Conservation (phyloP, 2,113 vertebrate genomes). For the Lepisosteus oculatus region DNA sequence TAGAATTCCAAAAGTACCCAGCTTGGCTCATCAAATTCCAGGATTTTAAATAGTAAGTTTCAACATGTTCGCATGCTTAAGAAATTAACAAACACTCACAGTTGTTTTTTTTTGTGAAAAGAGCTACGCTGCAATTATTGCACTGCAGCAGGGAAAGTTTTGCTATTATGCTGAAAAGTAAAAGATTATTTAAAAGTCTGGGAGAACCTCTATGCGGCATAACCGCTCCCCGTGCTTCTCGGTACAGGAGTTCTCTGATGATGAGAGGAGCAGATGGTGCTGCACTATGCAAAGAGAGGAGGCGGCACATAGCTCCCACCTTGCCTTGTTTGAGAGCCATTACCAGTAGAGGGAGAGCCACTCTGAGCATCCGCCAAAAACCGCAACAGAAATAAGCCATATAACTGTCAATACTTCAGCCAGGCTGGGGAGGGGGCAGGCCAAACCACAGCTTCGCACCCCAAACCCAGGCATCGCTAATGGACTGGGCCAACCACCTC, state of each 20-base stretch:
- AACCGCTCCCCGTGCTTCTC: not conserved
- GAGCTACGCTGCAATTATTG: too few species aligned
- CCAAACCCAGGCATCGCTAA: conserved; percentile 50
- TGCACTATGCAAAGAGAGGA: conserved; percentile 21
- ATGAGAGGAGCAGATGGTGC: conserved; percentile 24
- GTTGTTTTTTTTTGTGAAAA: too few species aligned
- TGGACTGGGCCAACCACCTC: conserved; percentile 25
- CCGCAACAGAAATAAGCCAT: conserved; percentile 73
- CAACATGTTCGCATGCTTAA: too few species aligned
- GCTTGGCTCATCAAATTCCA: too few species aligned
- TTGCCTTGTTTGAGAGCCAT: conserved; percentile 59
- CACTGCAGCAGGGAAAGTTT: not conserved
- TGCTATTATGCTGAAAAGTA: not conserved
- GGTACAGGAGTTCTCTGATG: conserved; percentile 21
- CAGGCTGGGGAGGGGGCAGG: conserved; percentile 40
- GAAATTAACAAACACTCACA: too few species aligned
- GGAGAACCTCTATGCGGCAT: not conserved
- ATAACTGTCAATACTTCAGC: conserved; percentile 71
- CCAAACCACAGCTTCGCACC: conserved; percentile 58
- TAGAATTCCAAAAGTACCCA: too few species aligned
- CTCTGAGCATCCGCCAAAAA: conserved; percentile 47
- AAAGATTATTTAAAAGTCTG: not conserved
- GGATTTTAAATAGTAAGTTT: too few species aligned
- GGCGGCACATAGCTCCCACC: conserved; percentile 50
- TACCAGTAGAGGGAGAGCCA: conserved; percentile 26